Evolutionary conservation across 2,797 vertebrate species (phyloP).

Genomic region (Catharus ustulatus): DNA sequence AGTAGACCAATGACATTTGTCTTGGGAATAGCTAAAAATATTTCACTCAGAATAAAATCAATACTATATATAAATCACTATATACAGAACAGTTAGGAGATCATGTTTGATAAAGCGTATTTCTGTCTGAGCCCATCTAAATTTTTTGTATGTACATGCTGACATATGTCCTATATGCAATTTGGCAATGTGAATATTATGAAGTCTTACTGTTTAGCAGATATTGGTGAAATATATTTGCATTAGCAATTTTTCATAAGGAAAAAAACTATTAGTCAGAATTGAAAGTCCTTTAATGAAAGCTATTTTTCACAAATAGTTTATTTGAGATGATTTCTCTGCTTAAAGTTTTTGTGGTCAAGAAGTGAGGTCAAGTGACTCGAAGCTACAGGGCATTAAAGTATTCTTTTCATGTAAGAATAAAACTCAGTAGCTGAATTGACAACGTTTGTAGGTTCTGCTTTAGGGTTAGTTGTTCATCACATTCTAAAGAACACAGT

Average conservation of each 20-base stretch:
- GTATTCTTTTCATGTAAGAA: not conserved
- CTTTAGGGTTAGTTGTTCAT: not conserved
- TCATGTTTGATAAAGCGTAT: not conserved
- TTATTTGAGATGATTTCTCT: not conserved
- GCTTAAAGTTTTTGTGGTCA: not conserved
- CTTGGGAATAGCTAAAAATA: not conserved
- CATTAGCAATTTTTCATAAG: not conserved
- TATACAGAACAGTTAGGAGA: not conserved
- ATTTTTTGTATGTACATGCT: not conserved
- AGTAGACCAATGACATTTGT: not conserved
- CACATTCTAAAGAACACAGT: not conserved
- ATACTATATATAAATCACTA: not conserved
- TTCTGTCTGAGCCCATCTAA: not conserved
- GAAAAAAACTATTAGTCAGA: not conserved
- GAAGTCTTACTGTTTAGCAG: not conserved
- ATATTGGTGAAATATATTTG: not conserved
- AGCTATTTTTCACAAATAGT: not conserved
- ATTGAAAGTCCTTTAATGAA: not conserved
- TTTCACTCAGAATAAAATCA: not conserved
- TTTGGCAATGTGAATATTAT: not conserved
- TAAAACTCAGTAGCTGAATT: not conserved
- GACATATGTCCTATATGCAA: not conserved
- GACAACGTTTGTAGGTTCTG: not conserved
- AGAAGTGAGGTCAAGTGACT: not conserved
- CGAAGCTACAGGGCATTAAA: not conserved